Evolutionary conservation across 2,888 invertebrate genomes (phyloP), one percentile per base, ranked within the genome.

Genomic region (Cheilosia pagana): DNA sequence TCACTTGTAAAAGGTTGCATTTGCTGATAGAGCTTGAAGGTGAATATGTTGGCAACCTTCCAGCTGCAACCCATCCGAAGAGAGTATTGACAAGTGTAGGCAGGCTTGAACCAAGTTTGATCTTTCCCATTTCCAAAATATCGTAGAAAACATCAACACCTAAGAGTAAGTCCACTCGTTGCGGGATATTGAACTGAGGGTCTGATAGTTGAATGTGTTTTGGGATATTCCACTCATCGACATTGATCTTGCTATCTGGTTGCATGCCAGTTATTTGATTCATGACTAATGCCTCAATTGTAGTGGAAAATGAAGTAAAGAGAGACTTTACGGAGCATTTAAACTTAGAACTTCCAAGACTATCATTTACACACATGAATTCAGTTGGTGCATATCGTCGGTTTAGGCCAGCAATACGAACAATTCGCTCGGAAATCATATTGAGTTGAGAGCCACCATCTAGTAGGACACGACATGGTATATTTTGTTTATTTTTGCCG

Each of bases 41-140:
- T 2, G 41, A 3, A 41, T 41, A n/a, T 14, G 1, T 41, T 41
- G n/a, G n/a, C 19, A 82, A 39, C 16, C 25, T 72, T 59, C 72
- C 68, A 23, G 77, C 68, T 10, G 68, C 50, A 39, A 77, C 67
- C 65, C 74, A 75, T 21, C 67, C 70, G 2, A 81, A 41, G n/a
- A 76, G 41, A 2, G 71, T 81, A 25, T 59, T 76, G 50, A 71
- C 60, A 35, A 43, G 16, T 2, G 50, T 65, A 2, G 75, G 76
- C 25, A 76, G 2, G 21, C 5, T 45, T 7, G 53, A 21, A 35
- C 50, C 68, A 53, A 81, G 52, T 45, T 45, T 70, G 25, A 81
- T 65, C 41, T 75, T 63, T 5, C 57, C 70, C 7, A 55, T 8
- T 19, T 55, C 62, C 14, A 78, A 52, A 23, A 71, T 50, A n/a